Evolutionary conservation across 2,888 invertebrate genomes (phyloP), one percentile per base, ranked within the genome.

Genomic region (Erebia aethiops): DNA sequence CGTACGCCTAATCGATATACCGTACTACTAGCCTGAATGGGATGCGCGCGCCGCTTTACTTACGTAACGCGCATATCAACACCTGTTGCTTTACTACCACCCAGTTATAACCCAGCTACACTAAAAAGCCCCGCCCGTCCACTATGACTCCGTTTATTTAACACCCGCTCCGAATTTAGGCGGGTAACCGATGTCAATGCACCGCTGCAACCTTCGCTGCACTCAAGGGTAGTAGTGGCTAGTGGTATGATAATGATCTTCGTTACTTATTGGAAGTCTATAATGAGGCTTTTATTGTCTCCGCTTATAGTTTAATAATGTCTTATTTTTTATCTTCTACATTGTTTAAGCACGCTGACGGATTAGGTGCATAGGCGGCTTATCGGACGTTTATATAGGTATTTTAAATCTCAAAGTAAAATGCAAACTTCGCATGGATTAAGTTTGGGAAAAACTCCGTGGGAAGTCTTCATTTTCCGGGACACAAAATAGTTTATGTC

Each of bases 31-130:
- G 78, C 74, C 85, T 92, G 87, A 92, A 92, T 92, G 92, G 83
- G 69, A 73, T 91, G 92, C 92, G 92, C 92, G 92, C 89, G 92
- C 91, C 84, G 85, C 72, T 78, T 67, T 77, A 77, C 87, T 91
- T 91, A 91, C 90, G 89, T 92, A 92, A 91, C 86, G 89, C 91
- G 88, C 90, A 89, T 79, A 81, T 78, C 67, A 79, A 79, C 87
- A 92, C 92, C 91, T 93, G 92, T 93, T 91, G 92, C 87, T 85
- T 82, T 88, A 89, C 90, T 87, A 88, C 88, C 88, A 87, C 86
- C 87, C 86, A 87, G 83, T 80, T 90, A 88, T 87, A 88, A 90
- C 80, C 84, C 89, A 73, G 78, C 87, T 72, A 75, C 76, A 76
- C 77, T 75, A 70, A 76, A 83, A 83, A 83, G 80, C 76, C 78